Conservation (phyloP, 2,113 vertebrate species). For the Ellobius talpinus region DNA sequence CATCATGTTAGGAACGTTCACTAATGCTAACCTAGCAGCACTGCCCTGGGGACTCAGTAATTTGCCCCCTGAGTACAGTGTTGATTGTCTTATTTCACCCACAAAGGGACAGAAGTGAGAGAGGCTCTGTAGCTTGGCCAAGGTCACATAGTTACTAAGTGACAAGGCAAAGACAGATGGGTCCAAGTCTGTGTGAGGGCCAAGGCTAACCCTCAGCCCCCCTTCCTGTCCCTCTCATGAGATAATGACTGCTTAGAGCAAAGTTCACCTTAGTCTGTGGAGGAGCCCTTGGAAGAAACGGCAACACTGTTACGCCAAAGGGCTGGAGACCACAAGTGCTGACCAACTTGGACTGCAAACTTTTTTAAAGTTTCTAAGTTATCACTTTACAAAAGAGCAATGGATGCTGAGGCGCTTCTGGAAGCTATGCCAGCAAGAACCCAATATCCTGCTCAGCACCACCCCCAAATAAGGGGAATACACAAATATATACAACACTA, state of each 20-base stretch:
- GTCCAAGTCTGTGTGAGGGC: conserved; percentile 26
- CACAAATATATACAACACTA: background rate
- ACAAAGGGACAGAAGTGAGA: background rate
- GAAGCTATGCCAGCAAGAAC: background rate
- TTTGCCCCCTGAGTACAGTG: background rate
- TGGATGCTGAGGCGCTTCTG: background rate
- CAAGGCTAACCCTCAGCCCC: conserved; percentile 31
- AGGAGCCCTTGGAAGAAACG: conserved; percentile 56
- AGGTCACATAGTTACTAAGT: conserved; percentile 12
- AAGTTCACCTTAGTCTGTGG: conserved; percentile 41
- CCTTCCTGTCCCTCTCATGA: background rate
- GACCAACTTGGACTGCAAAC: conserved; percentile 45
- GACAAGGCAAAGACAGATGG: background rate
- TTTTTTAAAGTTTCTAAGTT: conserved; percentile 29
- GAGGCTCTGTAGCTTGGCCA: conserved; percentile 19
- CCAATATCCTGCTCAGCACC: background rate
- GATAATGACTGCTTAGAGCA: conserved; percentile 42
- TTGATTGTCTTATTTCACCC: background rate
- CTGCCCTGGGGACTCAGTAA: background rate
- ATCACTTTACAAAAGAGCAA: background rate
- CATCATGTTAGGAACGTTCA: background rate
- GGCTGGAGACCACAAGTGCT: conserved; percentile 51
- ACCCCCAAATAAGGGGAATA: background rate
- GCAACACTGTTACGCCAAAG: conserved; percentile 3
- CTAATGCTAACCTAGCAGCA: background rate